Evolutionary conservation across 2,113 vertebrate species (phyloP), one percentile per base, ranked within the genome.

Genomic region (Equus quagga): DNA sequence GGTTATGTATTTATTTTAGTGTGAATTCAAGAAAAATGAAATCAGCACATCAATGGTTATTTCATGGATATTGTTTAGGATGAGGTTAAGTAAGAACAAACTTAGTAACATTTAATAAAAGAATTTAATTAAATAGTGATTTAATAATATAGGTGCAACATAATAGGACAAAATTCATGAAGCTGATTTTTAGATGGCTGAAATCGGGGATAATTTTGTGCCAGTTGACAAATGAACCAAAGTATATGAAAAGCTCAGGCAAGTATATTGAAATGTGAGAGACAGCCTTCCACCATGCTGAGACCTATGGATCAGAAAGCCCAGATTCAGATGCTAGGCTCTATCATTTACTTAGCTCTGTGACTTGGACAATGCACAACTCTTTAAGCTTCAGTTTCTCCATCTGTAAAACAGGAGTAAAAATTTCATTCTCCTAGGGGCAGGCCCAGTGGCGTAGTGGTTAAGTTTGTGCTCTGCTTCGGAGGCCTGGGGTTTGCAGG

Each of bases 11-110:
- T 83, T 94, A 65, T 33, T 75, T 80, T 54, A 87, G 28, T 62
- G 83, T 75, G 24, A 84, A 88, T 62, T 89, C 14, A 11, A 80
- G 72, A 96, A 91, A 95, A 87, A 89, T 44, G 23, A 96, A 92
- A 76, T 58, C 3, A 79, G 14, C 41, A 83, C 85, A 60, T 67
- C 33, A 76, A 28, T 33, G 44, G 44, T 80, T 90, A 79, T 72
- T 92, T 89, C 64, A 44, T 62, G 12, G 31, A 24, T 72, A 54
- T 51, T 72, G 58, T 54, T 86, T 78, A 98, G 60, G 24, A 73
- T 81, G 36, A 97, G 73, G 54, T 23, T 85, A 91, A 94, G 31
- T 72, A 69, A 65, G 80, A 82, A 72, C 28, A 81, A 79, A 76
- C 49, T 90, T 44, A 95, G 41, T 80, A 49, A 80, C 31, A 79